phyloP scores from a whole-genome alignment of 2,113 vertebrate species.

The Anhinga anhinga region DNA sequence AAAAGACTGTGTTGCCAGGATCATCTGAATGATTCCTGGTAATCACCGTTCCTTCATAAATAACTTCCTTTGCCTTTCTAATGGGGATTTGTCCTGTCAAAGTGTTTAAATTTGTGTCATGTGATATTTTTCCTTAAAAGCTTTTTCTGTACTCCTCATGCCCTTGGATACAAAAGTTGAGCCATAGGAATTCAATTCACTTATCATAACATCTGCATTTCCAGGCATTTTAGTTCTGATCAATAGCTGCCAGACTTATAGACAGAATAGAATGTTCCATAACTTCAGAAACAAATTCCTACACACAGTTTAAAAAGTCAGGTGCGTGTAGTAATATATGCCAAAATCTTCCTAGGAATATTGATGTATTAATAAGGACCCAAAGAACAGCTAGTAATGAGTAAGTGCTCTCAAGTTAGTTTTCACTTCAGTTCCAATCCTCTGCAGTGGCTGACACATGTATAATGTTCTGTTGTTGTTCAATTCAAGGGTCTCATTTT shows the following conservation, averaged over 20 bases:
- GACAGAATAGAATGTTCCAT: background rate
- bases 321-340: background rate
- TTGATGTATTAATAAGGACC: background rate
- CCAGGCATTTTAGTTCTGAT: background rate
- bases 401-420: background rate
- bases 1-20: background rate
- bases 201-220: background rate
- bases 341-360: background rate
- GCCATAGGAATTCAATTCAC: background rate
- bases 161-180: background rate
- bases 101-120: background rate
- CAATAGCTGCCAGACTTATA: background rate
- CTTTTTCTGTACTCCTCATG: background rate
- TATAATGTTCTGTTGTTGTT: background rate
- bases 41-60: background rate
- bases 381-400: background rate
- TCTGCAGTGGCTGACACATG: background rate
- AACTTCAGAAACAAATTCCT: background rate
- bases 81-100: background rate
- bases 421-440: background rate
- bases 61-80: background rate
- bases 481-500: background rate
- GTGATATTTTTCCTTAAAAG: background rate
- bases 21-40: background rate
- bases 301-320: background rate